Percentiles rank a stretch among this genome's conserved stretches.
phyloP scores from a whole-genome alignment of 2,888 invertebrate species.

The Gastracanthus pulcherrimus region DNA sequence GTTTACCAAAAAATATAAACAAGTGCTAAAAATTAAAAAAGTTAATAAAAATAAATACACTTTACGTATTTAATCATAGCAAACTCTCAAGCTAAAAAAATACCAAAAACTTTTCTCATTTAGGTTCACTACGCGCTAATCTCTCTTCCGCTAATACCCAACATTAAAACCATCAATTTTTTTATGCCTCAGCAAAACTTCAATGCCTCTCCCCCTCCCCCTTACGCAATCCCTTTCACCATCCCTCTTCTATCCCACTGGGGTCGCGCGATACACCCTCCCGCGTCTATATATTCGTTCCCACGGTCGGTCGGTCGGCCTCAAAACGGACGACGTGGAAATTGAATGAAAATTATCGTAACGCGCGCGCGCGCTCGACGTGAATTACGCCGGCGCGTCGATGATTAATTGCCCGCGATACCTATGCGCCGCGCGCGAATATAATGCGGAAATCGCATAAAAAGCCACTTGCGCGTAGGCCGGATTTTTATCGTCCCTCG shows the following conservation, averaged over 20 bases:
- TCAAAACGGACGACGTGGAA: background rate
- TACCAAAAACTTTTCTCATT: background rate
- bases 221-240: no score
- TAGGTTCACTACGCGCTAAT: no score
- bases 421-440: background rate
- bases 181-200: background rate
- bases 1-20: no score
- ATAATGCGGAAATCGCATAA: background rate
- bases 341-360: constrained; percentile 48
- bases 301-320: no score
- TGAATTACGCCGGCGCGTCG: constrained; percentile 8
- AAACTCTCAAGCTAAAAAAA: no score
- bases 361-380: constrained; percentile 8
- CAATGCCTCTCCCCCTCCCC: no score
- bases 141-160: background rate
- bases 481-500: constrained; percentile 13
- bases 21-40: no score
- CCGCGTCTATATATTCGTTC: no score
- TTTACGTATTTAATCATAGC: no score
- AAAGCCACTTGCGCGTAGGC: constrained; percentile 3
- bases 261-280: no score
- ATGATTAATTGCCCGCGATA: constrained; percentile 34
- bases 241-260: background rate
- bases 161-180: background rate
- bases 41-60: no score